Evolutionary conservation across 1,140 invertebrate genomes (phyloP), one percentile per base, ranked within the genome.

Genomic region (Aricia agestis): DNA sequence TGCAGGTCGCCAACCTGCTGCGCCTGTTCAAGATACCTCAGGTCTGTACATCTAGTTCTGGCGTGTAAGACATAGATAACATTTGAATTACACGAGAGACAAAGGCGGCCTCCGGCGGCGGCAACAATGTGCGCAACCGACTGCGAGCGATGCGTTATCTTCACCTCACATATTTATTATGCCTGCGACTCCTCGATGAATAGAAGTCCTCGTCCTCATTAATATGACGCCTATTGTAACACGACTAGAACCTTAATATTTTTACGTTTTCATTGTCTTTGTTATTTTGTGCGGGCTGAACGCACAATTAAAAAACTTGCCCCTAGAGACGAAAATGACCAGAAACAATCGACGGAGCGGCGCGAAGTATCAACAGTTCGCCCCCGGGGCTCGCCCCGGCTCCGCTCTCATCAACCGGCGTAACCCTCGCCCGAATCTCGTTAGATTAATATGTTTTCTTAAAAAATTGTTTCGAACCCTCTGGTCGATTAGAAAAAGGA

Each of bases 381-480:
- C 45, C 45, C 45, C 10, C 6, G 13, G 45, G 45, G 10, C 13
- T 15, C 13, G 45, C 11, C 45, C 11, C 7, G 45, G 13, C 11
- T 11, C 45, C 6, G 13, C 45, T 52, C 45, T 52, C n/a, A n/a
- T n/a, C n/a, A n/a, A n/a, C n/a, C 45, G 45, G 45, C 4, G 45
- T 10, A 10, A 52, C 45, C 45, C 19, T 63, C 17, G 10, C 59
- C 18, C 19, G 19, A 25, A 63, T 63, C 59, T 63, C 10, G 18
- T 63, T 63, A 63, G 19, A 63, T 63, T 63, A 63, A 63, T 63
- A 2, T 63, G 18, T 63, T 63, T 11, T 11, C 59, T 63, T 63
- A 63, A 63, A 63, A 63, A 63, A 17, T 1, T 63, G 59, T 63
- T 63, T 25, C 11, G 10, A 3, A 19, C 6, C 18, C 59, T 4